Base-by-base conservation (phyloP, 2,888 invertebrate genomes). In the Tetheella fluctuosa region DNA sequence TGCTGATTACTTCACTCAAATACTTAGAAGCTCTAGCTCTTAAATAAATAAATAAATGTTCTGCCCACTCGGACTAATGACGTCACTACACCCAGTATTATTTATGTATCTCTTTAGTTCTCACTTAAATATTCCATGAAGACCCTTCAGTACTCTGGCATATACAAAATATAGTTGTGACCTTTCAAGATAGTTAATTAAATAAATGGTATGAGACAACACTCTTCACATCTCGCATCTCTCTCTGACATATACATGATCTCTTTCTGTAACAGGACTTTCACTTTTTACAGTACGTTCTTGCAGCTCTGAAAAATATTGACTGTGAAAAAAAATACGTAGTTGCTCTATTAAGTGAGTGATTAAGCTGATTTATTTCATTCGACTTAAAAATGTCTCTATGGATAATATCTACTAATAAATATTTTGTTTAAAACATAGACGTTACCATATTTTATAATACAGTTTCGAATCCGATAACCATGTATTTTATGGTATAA, bases 101-200 rank as follows among this genome's bases (percentile, higher is more conserved):
- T n/a, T 39, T 39, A 39, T n/a, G n/a, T 39, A 39, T n/a, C 39
- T 74, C 69, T 72, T 66, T 64, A 69, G 71, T 3, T 30, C 28
- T 54, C 30, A 10, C n/a, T 30, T 54, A 30, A 54, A 30, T 30
- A 54, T 54, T 54, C 25, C n/a, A 54, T 30, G 25, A 54, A 54
- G 54, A 17, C 54, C 30, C 15, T 54, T 17, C 53, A 15, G 25
- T 54, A 30, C 15, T 54, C 17, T n/a, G 6, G 17, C 25, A 12
- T 13, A 28, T 17, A 28, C 28, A 54, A 10, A n/a, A n/a, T n/a
- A 28, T 30, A 54, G 64, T 64, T 58, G 61, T 55, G 57, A 61
- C 34, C 59, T 62, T 59, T 56, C 69, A 71, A 80, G 81, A 83
- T 82, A 81, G 84, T 83, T 86, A 84, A 85, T 86, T 85, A 85